Evolutionary conservation across 2,797 vertebrate genomes (phyloP).

Genomic region (Myotis findleyi): DNA sequence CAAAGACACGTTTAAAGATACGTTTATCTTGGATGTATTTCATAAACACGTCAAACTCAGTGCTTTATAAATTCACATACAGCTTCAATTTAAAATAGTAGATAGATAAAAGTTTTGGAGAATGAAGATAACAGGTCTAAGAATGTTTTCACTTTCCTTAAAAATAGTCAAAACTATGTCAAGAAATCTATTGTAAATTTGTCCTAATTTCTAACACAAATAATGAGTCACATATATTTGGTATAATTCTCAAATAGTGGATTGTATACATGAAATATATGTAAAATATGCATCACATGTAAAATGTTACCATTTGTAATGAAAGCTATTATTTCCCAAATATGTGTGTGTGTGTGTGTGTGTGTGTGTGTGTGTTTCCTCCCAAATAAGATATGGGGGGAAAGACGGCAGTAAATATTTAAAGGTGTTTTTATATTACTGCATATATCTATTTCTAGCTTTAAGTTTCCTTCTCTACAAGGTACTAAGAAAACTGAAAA

Average conservation of each 20-base stretch:
- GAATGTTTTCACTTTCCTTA: not conserved
- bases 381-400: not conserved
- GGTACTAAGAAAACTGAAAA: not conserved
- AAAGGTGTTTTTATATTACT: not conserved
- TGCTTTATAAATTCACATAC: not conserved
- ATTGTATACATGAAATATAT: not conserved
- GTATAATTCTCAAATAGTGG: not conserved
- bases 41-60: not conserved
- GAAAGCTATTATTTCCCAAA: not conserved
- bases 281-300: not conserved
- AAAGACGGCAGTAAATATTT: not conserved
- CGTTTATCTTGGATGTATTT: not conserved
- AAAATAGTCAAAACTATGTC: not conserved
- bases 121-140: not conserved
- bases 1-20: not conserved
- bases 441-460: not conserved
- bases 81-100: not conserved
- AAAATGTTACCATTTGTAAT: slow-evolving; percentile 3
- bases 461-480: not conserved
- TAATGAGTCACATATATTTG: not conserved
- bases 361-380: not conserved
- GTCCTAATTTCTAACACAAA: not conserved
- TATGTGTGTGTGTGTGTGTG: too few species aligned
- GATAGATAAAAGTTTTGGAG: not conserved
- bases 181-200: not conserved